phyloP scores from a whole-genome alignment of 2,888 invertebrate species.

The Drosophila algonquin region DNA sequence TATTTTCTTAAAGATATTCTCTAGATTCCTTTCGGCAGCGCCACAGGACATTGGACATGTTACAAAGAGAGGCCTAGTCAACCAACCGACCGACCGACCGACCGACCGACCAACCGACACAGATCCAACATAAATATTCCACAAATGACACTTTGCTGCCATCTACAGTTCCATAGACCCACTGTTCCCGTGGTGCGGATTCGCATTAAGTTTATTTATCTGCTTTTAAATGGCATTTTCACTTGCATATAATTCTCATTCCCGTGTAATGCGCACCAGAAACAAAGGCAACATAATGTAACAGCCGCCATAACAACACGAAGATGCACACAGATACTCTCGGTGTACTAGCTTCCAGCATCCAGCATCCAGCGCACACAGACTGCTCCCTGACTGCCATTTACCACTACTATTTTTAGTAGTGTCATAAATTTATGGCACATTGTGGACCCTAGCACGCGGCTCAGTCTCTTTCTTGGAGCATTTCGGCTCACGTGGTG shows the following conservation, averaged over 20 bases:
- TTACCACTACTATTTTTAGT: slow-evolving; percentile 75
- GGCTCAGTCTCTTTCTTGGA: slow-evolving; percentile 6
- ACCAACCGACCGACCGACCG: too few species aligned
- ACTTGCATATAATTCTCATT: slow-evolving; percentile 72
- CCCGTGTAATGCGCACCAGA: slow-evolving; percentile 76
- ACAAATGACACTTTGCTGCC: slow-evolving; percentile 31
- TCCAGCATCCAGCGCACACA: slow-evolving; percentile 12
- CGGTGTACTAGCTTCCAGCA: neutral
- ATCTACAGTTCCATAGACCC: neutral
- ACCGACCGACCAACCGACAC: neutral
- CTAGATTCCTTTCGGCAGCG: slow-evolving; percentile 12
- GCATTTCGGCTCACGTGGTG: slow-evolving; percentile 34
- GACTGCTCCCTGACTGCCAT: slow-evolving; percentile 63
- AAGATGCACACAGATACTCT: slow-evolving; percentile 26
- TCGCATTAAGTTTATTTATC: slow-evolving; percentile 76
- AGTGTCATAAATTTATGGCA: slow-evolving; percentile 79
- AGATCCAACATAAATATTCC: slow-evolving; percentile 28
- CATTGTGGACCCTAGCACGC: slow-evolving; percentile 56
- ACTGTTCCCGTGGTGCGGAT: slow-evolving; percentile 26
- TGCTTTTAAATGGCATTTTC: slow-evolving; percentile 79
- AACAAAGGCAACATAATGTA: slow-evolving; percentile 79
- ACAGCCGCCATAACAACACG: slow-evolving; percentile 50
- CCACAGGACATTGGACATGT: slow-evolving; percentile 21
- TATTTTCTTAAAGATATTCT: too few species aligned
- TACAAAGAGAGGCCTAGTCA: neutral